Percentiles rank a stretch among this genome's conserved stretches.
These are phyloP conservation scores for Oryzias curvinotus DNA, from an alignment of 2,113 vertebrate genomes.

Conservation along the genomic window DNA sequence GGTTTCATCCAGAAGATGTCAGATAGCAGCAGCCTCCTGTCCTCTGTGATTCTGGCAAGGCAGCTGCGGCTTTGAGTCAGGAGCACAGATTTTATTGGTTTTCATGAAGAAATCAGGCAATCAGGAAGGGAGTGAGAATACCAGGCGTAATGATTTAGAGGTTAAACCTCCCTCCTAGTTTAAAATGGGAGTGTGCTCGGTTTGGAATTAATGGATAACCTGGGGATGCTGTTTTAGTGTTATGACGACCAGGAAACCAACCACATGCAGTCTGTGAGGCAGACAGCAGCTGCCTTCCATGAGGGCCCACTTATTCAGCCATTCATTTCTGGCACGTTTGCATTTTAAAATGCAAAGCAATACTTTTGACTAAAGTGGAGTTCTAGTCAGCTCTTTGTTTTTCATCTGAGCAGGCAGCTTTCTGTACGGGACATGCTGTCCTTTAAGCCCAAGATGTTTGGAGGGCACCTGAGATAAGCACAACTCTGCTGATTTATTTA, in stretches of 20 bases:
- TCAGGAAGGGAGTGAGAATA: conserved; percentile 9
- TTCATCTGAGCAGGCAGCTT: not conserved
- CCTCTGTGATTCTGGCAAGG: conserved; percentile 5
- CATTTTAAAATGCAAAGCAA: not conserved
- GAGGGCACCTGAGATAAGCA: not conserved
- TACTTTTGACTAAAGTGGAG: not conserved
- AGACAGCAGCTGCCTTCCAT: not conserved
- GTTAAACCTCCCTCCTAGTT: conserved; percentile 8
- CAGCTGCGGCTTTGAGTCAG: conserved; percentile 9
- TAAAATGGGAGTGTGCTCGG: conserved; percentile 17
- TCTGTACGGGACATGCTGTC: not conserved
- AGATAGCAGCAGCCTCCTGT: not conserved
- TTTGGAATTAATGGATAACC: conserved; percentile 68
- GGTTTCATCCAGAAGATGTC: conserved; percentile 13
- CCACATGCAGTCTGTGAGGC: not conserved
- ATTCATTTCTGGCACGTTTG: not conserved
- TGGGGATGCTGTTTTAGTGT: conserved; percentile 14
- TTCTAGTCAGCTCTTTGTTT: not conserved
- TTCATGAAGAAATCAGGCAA: conserved; percentile 10
- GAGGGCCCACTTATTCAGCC: too few relatives aligned
- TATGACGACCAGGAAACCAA: not conserved
- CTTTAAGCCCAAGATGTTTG: not conserved
- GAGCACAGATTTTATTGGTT: conserved; percentile 14
- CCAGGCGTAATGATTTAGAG: conserved; percentile 11
- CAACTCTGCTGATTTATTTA: not conserved